Evolutionary conservation across 1,140 invertebrate genomes (phyloP).

Genomic region (Drosophila mayri): DNA sequence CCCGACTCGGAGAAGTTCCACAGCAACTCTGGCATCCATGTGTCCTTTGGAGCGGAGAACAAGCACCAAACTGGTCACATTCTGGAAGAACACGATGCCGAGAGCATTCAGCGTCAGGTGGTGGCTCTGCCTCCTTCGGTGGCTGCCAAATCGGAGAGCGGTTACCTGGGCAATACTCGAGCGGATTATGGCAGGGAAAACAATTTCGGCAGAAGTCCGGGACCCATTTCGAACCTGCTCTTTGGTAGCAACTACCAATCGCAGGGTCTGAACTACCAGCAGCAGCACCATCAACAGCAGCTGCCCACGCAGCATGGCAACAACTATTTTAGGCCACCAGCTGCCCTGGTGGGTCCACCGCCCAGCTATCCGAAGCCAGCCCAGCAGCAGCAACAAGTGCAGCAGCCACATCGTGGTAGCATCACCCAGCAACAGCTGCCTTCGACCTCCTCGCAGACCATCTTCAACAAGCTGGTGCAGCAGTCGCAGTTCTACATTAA

Average conservation of each 20-base stretch:
- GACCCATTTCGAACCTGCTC: constrained; percentile 48
- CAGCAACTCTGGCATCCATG: constrained; percentile 90
- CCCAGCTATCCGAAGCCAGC: constrained; percentile 43
- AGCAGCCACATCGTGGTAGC: constrained; percentile 39
- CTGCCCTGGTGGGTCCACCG: constrained; percentile 47
- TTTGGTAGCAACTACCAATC: constrained; percentile 57
- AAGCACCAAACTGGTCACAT: constrained; percentile 86
- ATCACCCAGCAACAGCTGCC: constrained; percentile 69
- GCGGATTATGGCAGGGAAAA: constrained; percentile 70
- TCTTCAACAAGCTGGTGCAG: constrained; percentile 74
- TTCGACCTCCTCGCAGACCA: constrained; percentile 59
- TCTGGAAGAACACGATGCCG: constrained; percentile 86
- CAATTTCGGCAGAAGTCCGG: constrained; percentile 38
- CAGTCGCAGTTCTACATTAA: constrained; percentile 85
- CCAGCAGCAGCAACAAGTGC: constrained; percentile 47
- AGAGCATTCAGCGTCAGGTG: constrained; percentile 87
- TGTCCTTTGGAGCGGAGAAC: constrained; percentile 90
- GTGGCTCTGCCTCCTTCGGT: constrained; percentile 85
- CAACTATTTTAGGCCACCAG: constrained; percentile 85
- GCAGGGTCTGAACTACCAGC: constrained; percentile 29
- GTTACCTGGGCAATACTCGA: constrained; percentile 50
- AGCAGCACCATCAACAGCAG: constrained; percentile 64
- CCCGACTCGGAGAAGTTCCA: constrained; percentile 93
- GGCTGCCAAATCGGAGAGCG: constrained; percentile 20
- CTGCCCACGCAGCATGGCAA: constrained; percentile 43